Evolutionary conservation across 2,888 invertebrate genomes (phyloP).

Genomic region (Sminthurinus aureus): DNA sequence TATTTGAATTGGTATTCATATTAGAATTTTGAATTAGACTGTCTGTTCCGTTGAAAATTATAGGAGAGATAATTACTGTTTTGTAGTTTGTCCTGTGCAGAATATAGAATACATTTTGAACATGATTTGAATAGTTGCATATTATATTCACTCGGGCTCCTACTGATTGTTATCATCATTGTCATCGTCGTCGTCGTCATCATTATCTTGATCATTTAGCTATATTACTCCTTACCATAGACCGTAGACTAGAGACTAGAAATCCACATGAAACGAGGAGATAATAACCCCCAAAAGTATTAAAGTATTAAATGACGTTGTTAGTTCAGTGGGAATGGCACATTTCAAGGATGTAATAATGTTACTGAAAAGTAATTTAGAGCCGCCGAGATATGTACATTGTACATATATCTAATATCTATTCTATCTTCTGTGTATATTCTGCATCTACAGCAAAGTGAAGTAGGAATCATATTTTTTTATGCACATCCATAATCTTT

Average conservation of each 20-base stretch:
- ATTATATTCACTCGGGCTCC: too few relatives aligned
- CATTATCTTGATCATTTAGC: not conserved
- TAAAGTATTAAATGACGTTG: slow-evolving; percentile 13
- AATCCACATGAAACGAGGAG: not conserved
- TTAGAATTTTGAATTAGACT: not conserved
- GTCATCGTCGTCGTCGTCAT: not conserved
- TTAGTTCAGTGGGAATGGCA: too few relatives aligned
- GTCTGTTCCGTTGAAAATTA: not conserved
- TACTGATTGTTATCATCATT: not conserved
- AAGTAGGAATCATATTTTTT: too few relatives aligned
- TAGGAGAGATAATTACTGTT: not conserved
- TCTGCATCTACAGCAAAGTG: too few relatives aligned
- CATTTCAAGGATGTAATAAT: too few relatives aligned
- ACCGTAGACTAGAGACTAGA: not conserved
- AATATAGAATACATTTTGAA: not conserved
- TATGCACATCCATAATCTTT: too few relatives aligned
- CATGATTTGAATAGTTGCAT: too few relatives aligned
- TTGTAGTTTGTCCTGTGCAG: not conserved
- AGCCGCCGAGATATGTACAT: not conserved
- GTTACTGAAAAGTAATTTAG: too few relatives aligned
- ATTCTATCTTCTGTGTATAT: too few relatives aligned
- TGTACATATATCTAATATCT: too few relatives aligned
- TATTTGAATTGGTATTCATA: too few relatives aligned
- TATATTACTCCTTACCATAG: not conserved
- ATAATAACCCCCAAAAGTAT: slow-evolving; percentile 1